Conservation (phyloP, 2,888 invertebrate genomes). For the Caenorhabditis panamensis region DNA sequence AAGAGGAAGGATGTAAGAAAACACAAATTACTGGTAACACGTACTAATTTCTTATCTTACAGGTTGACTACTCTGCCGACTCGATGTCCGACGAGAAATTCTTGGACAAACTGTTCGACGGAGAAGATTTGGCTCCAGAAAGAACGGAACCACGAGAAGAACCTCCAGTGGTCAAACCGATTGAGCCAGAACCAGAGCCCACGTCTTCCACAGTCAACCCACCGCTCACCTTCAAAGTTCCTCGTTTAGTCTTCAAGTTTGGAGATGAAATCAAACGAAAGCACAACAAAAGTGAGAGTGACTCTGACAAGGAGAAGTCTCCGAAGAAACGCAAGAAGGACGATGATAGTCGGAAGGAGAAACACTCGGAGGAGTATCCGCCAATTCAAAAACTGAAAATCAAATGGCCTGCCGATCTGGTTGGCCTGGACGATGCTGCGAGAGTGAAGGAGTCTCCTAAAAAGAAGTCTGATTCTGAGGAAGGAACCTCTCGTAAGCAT, state of each 20-base stretch:
- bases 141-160: constrained; percentile 40
- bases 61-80: constrained; percentile 64
- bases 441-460: not conserved
- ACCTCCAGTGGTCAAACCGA: not conserved
- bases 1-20: constrained; percentile 50
- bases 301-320: constrained; percentile 5
- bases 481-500: not conserved
- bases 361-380: not conserved
- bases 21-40: not conserved
- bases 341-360: not conserved
- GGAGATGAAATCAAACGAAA: constrained; percentile 23
- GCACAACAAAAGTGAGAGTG: constrained; percentile 30
- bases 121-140: constrained; percentile 47
- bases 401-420: not conserved
- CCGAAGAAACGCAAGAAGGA: constrained; percentile 3
- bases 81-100: constrained; percentile 60
- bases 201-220: not conserved
- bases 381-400: constrained; percentile 1
- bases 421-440: not conserved
- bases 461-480: not conserved
- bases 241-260: constrained; percentile 6
- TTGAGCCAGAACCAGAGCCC: not conserved
- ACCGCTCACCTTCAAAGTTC: constrained; percentile 30
- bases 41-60: not conserved
- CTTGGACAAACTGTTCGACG: constrained; percentile 47